These are phyloP conservation scores for Rhagologus leucostigma DNA, from an alignment of 2,113 vertebrate genomes.

Conservation along the genomic window DNA sequence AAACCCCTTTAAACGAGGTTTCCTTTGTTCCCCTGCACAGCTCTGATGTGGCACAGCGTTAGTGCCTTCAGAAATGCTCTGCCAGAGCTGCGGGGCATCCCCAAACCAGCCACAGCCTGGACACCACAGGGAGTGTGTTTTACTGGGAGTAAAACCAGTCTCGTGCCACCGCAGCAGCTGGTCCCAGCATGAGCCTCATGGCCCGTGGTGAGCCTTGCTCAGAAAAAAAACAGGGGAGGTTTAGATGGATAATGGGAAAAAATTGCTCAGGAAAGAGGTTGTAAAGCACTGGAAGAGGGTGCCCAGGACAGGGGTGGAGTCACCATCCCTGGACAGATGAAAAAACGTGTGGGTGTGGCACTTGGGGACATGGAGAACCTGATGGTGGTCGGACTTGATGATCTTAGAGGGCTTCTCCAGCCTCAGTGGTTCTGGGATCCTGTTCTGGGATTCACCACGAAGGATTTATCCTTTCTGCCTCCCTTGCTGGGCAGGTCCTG, in stretches of 20 bases:
- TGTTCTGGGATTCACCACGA: background rate
- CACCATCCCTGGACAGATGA: too few species aligned
- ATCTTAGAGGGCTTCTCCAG: background rate
- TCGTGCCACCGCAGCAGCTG: background rate
- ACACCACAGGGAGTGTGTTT: background rate
- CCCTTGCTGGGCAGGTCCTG: background rate
- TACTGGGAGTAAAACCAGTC: background rate
- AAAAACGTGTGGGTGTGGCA: background rate
- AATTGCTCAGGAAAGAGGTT: background rate
- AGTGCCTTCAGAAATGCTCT: background rate
- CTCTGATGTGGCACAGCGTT: background rate
- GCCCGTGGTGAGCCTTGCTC: background rate
- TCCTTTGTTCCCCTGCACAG: background rate
- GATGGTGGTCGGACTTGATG: background rate
- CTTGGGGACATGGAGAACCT: too few species aligned
- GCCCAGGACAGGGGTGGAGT: too few species aligned
- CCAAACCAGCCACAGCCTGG: background rate
- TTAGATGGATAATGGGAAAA: background rate
- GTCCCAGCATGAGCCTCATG: background rate
- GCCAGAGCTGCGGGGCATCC: accelerated
- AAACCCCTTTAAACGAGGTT: background rate
- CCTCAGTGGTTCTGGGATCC: background rate
- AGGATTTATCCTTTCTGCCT: background rate
- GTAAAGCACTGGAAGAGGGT: background rate
- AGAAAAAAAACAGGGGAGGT: background rate